These are phyloP conservation scores for Leucania comma DNA, from an alignment of 2,888 invertebrate species.

Conservation along the genomic window DNA sequence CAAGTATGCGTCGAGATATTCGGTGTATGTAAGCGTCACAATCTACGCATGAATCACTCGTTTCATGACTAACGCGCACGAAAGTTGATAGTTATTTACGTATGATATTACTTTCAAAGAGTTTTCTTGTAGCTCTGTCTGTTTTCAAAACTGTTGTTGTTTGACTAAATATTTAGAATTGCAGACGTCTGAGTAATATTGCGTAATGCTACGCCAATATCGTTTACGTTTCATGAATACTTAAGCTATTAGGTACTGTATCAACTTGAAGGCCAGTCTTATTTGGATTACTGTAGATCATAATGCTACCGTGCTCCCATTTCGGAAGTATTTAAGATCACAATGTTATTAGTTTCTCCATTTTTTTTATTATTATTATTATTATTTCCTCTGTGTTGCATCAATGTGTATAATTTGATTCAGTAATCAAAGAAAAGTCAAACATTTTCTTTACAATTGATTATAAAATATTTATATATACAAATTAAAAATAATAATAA, in stretches of 20 bases:
- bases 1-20: slow-evolving; percentile 51
- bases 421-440: too few relatives aligned
- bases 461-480: too few relatives aligned
- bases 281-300: slow-evolving; percentile 25
- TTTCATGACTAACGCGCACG: slow-evolving; percentile 31
- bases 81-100: slow-evolving; percentile 37
- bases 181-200: slow-evolving; percentile 17
- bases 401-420: too few relatives aligned
- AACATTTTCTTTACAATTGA: too few relatives aligned
- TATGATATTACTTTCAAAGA: slow-evolving; percentile 27
- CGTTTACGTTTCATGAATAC: slow-evolving; percentile 1
- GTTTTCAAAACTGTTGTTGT: slow-evolving; percentile 22
- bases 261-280: slow-evolving; percentile 27
- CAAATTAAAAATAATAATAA: too few relatives aligned
- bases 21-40: slow-evolving; percentile 46
- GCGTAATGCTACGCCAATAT: slow-evolving; percentile 10
- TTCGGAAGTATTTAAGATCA: slow-evolving; percentile 1
- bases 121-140: slow-evolving; percentile 13
- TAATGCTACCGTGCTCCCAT: slow-evolving; percentile 6
- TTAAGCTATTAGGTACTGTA: slow-evolving; percentile 15
- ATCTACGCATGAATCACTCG: slow-evolving; percentile 50
- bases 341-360: slow-evolving; percentile 11
- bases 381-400: too few relatives aligned
- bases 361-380: too few relatives aligned
- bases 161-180: slow-evolving; percentile 29